These are phyloP conservation scores for Coluber constrictor DNA, from an alignment of 2,797 vertebrate species.

Conservation along the genomic window DNA sequence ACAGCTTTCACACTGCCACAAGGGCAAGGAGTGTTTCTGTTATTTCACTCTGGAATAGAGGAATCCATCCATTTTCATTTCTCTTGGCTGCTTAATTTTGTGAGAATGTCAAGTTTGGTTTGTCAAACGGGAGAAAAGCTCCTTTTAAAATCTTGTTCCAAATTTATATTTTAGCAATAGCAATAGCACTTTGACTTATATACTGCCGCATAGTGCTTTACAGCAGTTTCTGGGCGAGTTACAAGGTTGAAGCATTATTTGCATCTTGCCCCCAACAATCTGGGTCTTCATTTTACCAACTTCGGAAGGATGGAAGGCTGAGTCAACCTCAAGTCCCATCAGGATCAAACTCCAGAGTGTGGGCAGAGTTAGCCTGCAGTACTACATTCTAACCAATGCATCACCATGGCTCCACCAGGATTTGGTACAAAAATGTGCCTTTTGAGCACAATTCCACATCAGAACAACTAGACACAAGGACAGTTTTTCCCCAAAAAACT, in stretches of 20 bases:
- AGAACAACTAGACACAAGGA: too few relatives aligned
- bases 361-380: background rate
- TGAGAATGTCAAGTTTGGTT: background rate
- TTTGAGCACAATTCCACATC: background rate
- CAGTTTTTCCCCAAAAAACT: too few relatives aligned
- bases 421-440: background rate
- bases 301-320: background rate
- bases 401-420: background rate
- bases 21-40: background rate
- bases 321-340: background rate
- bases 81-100: background rate
- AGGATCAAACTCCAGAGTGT: background rate
- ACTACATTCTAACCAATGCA: background rate
- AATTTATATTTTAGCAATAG: background rate
- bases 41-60: background rate
- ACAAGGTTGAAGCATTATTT: background rate
- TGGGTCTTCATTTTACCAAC: background rate
- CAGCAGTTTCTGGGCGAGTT: background rate
- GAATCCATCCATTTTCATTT: background rate
- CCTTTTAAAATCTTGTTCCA: background rate
- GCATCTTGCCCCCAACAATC: background rate
- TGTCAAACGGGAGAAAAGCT: background rate
- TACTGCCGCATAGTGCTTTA: background rate
- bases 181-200: background rate
- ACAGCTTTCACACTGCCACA: background rate